These are phyloP conservation scores for Petrocephalus microphthalmus DNA, from an alignment of 2,113 vertebrate genomes.

Conservation along the genomic window DNA sequence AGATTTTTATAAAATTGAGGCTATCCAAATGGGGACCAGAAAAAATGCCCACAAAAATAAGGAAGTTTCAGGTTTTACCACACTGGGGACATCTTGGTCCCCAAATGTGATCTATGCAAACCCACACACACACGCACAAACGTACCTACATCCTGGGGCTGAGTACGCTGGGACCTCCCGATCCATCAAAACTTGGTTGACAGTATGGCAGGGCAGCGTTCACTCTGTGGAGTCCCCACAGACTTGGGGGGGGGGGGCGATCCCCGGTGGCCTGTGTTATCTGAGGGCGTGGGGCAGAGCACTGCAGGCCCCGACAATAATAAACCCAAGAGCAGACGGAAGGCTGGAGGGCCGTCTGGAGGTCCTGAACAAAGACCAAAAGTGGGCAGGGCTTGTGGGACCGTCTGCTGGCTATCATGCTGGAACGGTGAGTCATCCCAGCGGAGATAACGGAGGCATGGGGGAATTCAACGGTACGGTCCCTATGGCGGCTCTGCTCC, in stretches of 20 bases:
- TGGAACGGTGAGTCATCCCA: not conserved
- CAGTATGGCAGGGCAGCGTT: not conserved
- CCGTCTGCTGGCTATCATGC: not conserved
- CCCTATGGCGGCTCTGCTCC: not conserved
- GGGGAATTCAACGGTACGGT: not conserved
- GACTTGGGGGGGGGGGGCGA: not conserved
- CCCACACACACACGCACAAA: not conserved
- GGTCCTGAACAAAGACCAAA: not conserved
- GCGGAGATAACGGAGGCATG: not conserved
- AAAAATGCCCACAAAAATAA: too few species aligned
- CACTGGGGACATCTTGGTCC: too few species aligned
- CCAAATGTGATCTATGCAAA: too few species aligned
- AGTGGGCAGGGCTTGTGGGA: too few species aligned
- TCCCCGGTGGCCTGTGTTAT: not conserved
- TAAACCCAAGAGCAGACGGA: not conserved
- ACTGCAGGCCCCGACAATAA: not conserved
- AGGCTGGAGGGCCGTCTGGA: not conserved
- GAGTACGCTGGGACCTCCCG: not conserved
- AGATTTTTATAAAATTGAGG: too few species aligned
- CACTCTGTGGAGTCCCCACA: not conserved
- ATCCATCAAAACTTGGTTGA: not conserved
- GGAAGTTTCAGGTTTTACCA: too few species aligned
- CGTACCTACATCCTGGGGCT: not conserved
- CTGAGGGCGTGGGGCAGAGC: not conserved
- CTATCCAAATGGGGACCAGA: too few species aligned